A percentile compares a stretch with the other conserved stretches of the same genome.
These are phyloP conservation scores for Gadopsis bispinosus DNA, from an alignment of 2,797 vertebrate species.

Conservation along the genomic window DNA sequence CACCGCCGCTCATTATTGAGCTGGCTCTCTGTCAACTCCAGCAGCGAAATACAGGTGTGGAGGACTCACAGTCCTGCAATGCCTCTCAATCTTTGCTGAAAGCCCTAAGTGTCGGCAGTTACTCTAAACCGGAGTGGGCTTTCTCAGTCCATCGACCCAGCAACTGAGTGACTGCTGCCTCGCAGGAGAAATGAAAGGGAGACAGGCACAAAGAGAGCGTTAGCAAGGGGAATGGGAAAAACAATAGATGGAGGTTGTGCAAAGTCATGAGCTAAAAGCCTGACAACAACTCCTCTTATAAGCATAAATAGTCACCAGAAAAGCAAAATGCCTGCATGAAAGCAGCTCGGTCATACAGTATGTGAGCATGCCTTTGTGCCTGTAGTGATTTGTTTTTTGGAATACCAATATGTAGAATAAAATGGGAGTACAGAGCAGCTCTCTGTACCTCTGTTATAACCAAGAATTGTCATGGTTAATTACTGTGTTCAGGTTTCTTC, in stretches of 20 bases:
- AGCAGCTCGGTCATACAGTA: neutral
- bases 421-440: neutral
- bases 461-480: neutral
- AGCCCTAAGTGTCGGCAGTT: conserved; percentile 73
- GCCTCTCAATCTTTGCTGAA: conserved; percentile 70
- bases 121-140: conserved; percentile 53
- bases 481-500: conserved; percentile 1
- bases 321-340: neutral
- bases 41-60: conserved; percentile 53
- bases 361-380: neutral
- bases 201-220: neutral
- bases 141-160: conserved; percentile 48
- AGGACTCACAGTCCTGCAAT: conserved; percentile 46
- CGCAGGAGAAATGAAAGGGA: conserved; percentile 42
- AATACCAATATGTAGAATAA: neutral
- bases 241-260: conserved; percentile 3
- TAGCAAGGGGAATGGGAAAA: neutral
- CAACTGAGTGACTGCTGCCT: conserved; percentile 38
- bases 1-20: conserved; percentile 55
- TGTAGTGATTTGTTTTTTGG: neutral
- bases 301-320: neutral
- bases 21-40: conserved; percentile 50
- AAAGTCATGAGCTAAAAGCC: conserved; percentile 1
- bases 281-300: conserved; percentile 5
- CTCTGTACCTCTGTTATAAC: neutral